Conservation (phyloP, 2,888 invertebrate genomes). For the Tachystola acroxantha region DNA sequence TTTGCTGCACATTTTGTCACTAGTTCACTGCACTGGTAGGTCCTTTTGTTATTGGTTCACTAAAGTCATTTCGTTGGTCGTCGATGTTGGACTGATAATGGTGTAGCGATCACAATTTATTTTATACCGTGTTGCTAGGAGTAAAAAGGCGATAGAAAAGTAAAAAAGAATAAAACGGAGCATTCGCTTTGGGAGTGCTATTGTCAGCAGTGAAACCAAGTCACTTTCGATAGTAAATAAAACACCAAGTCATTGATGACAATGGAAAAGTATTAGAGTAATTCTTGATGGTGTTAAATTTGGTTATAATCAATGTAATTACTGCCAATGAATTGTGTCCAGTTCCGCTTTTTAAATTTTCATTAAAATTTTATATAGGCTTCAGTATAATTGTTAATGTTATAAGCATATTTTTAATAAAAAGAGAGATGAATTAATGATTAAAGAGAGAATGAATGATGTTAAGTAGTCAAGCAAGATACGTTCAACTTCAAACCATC, state of each 20-base stretch:
- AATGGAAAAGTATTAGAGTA: conserved; percentile 42
- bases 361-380: too few species aligned
- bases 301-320: neutral
- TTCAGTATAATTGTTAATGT: too few species aligned
- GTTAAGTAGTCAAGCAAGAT: too few species aligned
- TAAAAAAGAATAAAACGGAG: conserved; percentile 42
- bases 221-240: conserved; percentile 50
- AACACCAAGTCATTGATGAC: conserved; percentile 26
- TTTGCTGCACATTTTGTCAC: conserved; percentile 48
- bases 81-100: conserved; percentile 46
- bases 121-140: conserved; percentile 51
- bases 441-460: too few species aligned
- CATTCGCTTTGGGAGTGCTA: conserved; percentile 29
- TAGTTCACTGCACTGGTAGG: conserved; percentile 31
- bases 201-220: conserved; percentile 40
- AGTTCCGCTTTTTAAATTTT: too few species aligned
- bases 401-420: too few species aligned
- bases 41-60: conserved; percentile 11
- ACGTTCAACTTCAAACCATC: too few species aligned
- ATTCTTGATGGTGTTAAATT: conserved; percentile 4
- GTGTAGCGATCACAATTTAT: conserved; percentile 41
- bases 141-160: conserved; percentile 46
- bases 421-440: too few species aligned
- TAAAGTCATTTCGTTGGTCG: conserved; percentile 44
- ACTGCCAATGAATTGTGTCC: too few species aligned